These are phyloP conservation scores for Psilanteris sp. DNA, from an alignment of 1,140 invertebrate species.

Conservation along the genomic window DNA sequence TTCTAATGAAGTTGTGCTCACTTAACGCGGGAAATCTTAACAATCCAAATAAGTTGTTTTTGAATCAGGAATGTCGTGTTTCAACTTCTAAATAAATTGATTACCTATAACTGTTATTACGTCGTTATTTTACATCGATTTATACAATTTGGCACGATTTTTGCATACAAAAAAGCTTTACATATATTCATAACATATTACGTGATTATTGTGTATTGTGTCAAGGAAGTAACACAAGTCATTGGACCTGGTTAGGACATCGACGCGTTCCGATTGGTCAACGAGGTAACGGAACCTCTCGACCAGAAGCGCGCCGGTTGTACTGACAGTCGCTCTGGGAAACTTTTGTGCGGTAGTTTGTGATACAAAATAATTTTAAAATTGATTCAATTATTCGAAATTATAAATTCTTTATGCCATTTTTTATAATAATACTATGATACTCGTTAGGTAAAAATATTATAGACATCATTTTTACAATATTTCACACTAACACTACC, in stretches of 20 bases:
- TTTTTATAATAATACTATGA: too few relatives aligned
- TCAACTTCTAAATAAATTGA: not conserved
- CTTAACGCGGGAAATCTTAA: conserved; percentile 19
- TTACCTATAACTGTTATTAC: too few relatives aligned
- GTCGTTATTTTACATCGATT: too few relatives aligned
- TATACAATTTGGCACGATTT: conserved; percentile 34
- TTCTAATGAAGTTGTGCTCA: conserved; percentile 5
- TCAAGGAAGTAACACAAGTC: conserved; percentile 34
- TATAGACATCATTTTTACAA: too few relatives aligned
- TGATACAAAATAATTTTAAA: conserved; percentile 21
- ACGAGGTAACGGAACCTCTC: conserved; percentile 46
- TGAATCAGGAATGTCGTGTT: not conserved
- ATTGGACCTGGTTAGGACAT: conserved; percentile 40
- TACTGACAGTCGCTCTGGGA: conserved; percentile 44
- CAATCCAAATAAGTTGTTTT: conserved; percentile 21
- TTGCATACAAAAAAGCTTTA: conserved; percentile 24
- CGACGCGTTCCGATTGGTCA: conserved; percentile 39
- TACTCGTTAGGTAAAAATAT: too few relatives aligned
- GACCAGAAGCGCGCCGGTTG: conserved; percentile 47
- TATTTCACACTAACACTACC: too few relatives aligned
- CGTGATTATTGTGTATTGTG: conserved; percentile 31
- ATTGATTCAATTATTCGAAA: too few relatives aligned
- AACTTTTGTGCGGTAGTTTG: conserved; percentile 38
- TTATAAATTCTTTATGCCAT: too few relatives aligned
- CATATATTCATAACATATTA: conserved; percentile 24